Evolutionary conservation across 2,797 vertebrate genomes (phyloP).

Genomic region (Benthosema pterotum): DNA sequence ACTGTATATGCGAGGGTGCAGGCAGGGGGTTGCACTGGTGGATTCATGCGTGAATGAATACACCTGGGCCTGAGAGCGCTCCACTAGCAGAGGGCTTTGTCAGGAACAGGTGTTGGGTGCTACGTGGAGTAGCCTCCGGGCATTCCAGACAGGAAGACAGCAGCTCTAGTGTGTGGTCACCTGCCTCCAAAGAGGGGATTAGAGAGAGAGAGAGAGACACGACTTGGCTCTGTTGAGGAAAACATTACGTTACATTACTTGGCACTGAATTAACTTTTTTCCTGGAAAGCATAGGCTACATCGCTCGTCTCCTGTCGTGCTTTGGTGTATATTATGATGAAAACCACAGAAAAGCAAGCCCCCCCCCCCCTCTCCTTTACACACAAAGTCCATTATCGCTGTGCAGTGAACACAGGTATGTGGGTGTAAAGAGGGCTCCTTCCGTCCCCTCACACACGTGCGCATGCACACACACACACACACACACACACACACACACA

Average conservation of each 20-base stretch:
- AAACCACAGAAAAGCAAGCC: no score
- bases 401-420: conserved; percentile 37
- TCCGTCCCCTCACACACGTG: conserved; percentile 29
- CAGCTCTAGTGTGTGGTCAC: not conserved
- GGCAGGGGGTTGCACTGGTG: conserved; percentile 10
- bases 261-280: no score
- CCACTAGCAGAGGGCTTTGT: conserved; percentile 35
- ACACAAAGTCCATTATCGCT: conserved; percentile 49
- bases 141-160: conserved; percentile 9
- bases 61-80: conserved; percentile 37
- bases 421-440: conserved; percentile 52
- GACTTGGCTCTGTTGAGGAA: no score
- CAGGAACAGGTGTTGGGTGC: conserved; percentile 56
- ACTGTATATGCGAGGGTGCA: conserved; percentile 9
- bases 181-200: not conserved
- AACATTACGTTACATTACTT: no score
- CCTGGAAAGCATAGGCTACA: no score
- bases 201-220: no score
- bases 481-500: no score
- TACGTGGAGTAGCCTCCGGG: conserved; percentile 16
- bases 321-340: no score
- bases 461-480: no score
- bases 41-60: conserved; percentile 9
- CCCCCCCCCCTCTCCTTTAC: not conserved
- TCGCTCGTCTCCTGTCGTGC: no score